Evolutionary conservation across 2,888 invertebrate genomes (phyloP), one percentile per base, ranked within the genome.

Genomic region (Microplitis manilae): DNA sequence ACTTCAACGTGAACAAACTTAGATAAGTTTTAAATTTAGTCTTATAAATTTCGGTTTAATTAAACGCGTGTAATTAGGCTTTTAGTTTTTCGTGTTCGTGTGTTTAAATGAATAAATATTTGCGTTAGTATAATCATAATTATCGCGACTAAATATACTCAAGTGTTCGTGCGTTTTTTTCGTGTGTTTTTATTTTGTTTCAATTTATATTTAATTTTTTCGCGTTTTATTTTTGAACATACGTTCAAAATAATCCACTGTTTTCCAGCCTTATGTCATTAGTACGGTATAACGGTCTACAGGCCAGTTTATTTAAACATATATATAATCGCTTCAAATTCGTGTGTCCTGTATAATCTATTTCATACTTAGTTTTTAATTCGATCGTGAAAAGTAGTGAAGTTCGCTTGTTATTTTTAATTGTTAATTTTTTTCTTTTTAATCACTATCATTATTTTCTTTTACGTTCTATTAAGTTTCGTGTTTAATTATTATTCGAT

Each of bases 171-270:
- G 41, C 20, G 39, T 60, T 64, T 59, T 59, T 62, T 39, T 68
- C 75, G 61, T 71, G 76, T 69, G 77, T 65, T 59, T 80, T 74
- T 74, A 75, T 73, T 64, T 20, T 17, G 60, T 75, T 77, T 69
- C 20, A 8, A 50, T 77, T 78, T 73, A 50, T 68, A 72, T 78
- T 76, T 64, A 79, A 41, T 79, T 67, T 30, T 70, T 69, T 73
- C 73, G 50, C 73, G 75, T 81, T 81, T 73, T 30, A 50, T 38
- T 73, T 76, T 82, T 80, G 81, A 82, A 82, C 77, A 20, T 40
- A 50, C 65, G 73, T 82, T 83, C 82, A 81, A 83, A 80, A 72
- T 79, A 83, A 84, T 84, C 81, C 83, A 78, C 73, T 75, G 82
- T 83, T 81, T 83, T 84, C 82, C 82, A 84, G 72, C 73, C 78